Conservation (phyloP, 2,888 invertebrate species). For the Microdon myrmicae region DNA sequence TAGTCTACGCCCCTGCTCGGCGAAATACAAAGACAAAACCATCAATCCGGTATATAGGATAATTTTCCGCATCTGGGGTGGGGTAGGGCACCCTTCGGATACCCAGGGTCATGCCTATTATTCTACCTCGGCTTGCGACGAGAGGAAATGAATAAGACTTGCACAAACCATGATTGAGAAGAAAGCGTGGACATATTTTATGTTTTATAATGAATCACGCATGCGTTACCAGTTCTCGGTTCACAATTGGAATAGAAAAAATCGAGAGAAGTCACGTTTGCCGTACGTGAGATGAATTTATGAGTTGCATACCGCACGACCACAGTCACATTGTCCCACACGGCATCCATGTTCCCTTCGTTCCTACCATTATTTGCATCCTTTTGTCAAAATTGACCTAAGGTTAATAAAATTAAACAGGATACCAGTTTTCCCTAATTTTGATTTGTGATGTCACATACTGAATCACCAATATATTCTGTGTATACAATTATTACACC, state of each 20-base stretch:
- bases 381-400: slow-evolving; percentile 32
- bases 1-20: slow-evolving; percentile 45
- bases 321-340: slow-evolving; percentile 44
- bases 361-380: slow-evolving; percentile 27
- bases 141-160: slow-evolving; percentile 14
- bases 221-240: slow-evolving; percentile 45
- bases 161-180: slow-evolving; percentile 17
- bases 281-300: slow-evolving; percentile 47
- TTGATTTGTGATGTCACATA: slow-evolving; percentile 24
- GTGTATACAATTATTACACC: too few relatives aligned
- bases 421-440: slow-evolving; percentile 32
- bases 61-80: slow-evolving; percentile 42
- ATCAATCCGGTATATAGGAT: slow-evolving; percentile 33
- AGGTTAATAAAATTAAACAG: slow-evolving; percentile 8
- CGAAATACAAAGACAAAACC: slow-evolving; percentile 33
- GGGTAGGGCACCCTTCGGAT: slow-evolving; percentile 25
- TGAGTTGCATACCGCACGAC: slow-evolving; percentile 27
- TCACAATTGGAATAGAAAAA: slow-evolving; percentile 36
- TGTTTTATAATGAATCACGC: slow-evolving; percentile 47
- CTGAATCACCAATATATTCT: slow-evolving; percentile 65
- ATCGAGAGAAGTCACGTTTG: slow-evolving; percentile 45
- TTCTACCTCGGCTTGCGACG: neutral
- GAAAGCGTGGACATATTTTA: slow-evolving; percentile 41
- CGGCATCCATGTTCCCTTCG: slow-evolving; percentile 9
- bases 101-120: slow-evolving; percentile 5